A percentile compares a stretch with the other conserved stretches of the same genome.
Evolutionary conservation across 2,113 vertebrate genomes (phyloP).

Genomic region (Macrotus californicus): DNA sequence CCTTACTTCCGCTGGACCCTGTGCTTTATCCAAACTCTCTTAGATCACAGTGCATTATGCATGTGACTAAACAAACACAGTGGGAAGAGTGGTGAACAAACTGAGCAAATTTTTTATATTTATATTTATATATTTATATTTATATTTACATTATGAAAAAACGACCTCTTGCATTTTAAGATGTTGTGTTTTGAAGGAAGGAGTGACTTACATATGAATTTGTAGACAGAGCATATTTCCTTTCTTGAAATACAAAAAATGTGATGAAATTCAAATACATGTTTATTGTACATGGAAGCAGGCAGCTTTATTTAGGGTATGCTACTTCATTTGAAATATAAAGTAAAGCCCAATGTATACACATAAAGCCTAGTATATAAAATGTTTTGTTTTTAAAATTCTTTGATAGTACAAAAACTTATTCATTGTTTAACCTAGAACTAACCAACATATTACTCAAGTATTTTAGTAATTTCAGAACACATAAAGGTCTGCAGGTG

Average conservation of each 20-base stretch:
- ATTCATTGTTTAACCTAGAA: background rate
- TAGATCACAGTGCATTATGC: background rate
- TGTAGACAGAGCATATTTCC: background rate
- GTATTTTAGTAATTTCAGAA: background rate
- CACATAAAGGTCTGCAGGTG: background rate
- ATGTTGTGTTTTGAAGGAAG: background rate
- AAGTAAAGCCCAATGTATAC: background rate
- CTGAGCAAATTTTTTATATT: background rate
- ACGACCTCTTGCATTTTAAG: background rate
- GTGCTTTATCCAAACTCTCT: background rate
- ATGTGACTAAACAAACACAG: background rate
- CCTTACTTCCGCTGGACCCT: no score
- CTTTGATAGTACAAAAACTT: background rate
- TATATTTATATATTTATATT: background rate
- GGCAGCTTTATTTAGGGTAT: background rate
- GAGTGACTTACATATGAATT: background rate
- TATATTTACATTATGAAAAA: background rate
- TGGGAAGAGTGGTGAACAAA: background rate
- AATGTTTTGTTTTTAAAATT: background rate
- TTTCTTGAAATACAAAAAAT: conserved; percentile 3
- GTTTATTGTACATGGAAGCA: background rate
- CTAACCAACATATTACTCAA: background rate
- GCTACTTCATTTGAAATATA: background rate
- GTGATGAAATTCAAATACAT: background rate
- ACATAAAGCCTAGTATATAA: background rate